These are phyloP conservation scores for Melitaea cinxia DNA, from an alignment of 1,140 invertebrate genomes.

Conservation along the genomic window DNA sequence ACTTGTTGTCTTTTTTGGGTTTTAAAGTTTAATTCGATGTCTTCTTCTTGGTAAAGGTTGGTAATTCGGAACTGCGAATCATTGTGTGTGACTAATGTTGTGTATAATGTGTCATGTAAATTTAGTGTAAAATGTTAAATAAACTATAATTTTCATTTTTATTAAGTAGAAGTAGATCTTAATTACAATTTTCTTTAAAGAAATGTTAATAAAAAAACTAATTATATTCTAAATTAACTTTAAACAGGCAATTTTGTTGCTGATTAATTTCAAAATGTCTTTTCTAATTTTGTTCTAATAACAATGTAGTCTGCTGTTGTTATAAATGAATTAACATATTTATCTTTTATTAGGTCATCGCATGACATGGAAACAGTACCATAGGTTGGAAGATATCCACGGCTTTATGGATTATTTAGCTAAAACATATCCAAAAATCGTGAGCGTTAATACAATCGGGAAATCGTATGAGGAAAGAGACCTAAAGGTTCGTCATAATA, in stretches of 20 bases:
- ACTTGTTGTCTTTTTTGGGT: slow-evolving; percentile 9
- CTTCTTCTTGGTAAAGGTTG: slow-evolving; percentile 16
- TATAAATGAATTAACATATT: not conserved
- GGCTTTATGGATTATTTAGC: slow-evolving; percentile 89
- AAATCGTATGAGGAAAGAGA: slow-evolving; percentile 88
- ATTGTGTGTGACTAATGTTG: slow-evolving; percentile 20
- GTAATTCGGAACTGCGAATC: slow-evolving; percentile 3
- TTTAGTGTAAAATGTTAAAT: no score
- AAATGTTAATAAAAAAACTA: no score
- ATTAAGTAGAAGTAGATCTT: no score
- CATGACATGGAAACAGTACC: slow-evolving; percentile 92
- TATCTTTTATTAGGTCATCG: slow-evolving; percentile 84
- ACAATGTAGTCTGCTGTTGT: not conserved
- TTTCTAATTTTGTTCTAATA: not conserved
- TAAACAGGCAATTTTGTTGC: not conserved
- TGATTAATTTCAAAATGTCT: slow-evolving; percentile 3
- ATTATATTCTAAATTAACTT: slow-evolving; percentile 2
- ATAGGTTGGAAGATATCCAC: slow-evolving; percentile 87
- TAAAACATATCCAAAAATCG: slow-evolving; percentile 86
- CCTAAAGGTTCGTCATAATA: slow-evolving; percentile 80
- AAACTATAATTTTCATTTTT: no score
- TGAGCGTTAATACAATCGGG: slow-evolving; percentile 88
- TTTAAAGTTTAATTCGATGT: slow-evolving; percentile 10
- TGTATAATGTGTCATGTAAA: not conserved
- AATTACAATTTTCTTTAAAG: no score